phyloP scores from a whole-genome alignment of 2,888 invertebrate species.

The Eristalis arbustorum region DNA sequence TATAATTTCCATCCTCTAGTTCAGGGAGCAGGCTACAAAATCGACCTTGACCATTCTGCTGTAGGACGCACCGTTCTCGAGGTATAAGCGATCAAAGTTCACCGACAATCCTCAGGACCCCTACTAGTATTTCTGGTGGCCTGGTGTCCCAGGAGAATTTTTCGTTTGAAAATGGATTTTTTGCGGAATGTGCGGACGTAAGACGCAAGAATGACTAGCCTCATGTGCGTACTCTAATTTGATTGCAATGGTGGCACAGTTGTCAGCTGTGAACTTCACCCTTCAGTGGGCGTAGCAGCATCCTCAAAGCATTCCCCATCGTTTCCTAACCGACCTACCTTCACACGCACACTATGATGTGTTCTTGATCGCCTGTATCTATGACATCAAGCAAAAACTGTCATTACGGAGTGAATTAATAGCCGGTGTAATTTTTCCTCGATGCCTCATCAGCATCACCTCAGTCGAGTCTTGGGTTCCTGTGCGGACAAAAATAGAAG shows the following conservation, averaged over 20 bases:
- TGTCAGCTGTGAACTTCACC: neutral
- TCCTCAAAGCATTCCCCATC: conserved; percentile 39
- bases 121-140: no score
- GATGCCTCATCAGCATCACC: conserved; percentile 69
- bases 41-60: no score
- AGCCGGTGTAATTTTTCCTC: conserved; percentile 67
- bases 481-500: conserved; percentile 60
- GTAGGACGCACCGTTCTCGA: no score
- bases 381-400: conserved; percentile 42
- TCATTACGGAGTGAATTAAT: conserved; percentile 64
- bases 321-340: conserved; percentile 34
- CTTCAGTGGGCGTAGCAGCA: neutral
- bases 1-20: no score
- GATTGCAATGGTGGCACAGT: neutral
- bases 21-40: no score
- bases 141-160: no score
- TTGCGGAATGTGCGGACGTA: no score
- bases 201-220: neutral
- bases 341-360: conserved; percentile 40
- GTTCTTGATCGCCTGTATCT: neutral
- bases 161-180: no score
- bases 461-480: conserved; percentile 42
- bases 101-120: no score
- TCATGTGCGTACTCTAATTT: neutral
- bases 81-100: no score